Evolutionary conservation across 2,888 invertebrate species (phyloP).

Genomic region (Geotrupes spiniger): DNA sequence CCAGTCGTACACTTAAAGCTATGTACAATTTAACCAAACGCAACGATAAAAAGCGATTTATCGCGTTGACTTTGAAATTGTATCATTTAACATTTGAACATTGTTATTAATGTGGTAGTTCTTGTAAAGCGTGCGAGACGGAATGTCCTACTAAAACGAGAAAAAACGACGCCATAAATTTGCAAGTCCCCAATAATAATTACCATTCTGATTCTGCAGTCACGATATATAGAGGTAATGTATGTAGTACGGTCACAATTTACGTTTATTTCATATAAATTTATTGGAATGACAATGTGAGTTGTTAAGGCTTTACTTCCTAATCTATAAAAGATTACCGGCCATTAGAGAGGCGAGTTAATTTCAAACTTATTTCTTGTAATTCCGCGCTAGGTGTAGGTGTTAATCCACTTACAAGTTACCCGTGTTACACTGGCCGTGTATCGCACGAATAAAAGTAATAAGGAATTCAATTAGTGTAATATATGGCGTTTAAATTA

Average conservation of each 20-base stretch:
- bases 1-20: not conserved
- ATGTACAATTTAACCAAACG: conserved; percentile 1
- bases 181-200: conserved; percentile 14
- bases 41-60: not conserved
- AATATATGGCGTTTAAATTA: too few species aligned
- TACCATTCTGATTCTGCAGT: conserved; percentile 9
- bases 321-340: conserved; percentile 4
- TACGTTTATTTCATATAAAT: conserved; percentile 11
- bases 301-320: conserved; percentile 7
- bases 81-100: not conserved
- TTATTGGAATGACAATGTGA: conserved; percentile 15
- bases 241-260: conserved; percentile 4
- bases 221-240: conserved; percentile 10
- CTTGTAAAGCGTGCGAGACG: not conserved
- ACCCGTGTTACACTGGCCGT: not conserved
- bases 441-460: too few species aligned
- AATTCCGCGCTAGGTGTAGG: conserved; percentile 10
- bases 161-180: conserved; percentile 10
- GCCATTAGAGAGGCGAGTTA: conserved; percentile 6
- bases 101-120: not conserved
- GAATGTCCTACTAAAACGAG: not conserved
- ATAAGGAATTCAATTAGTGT: too few species aligned
- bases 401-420: conserved; percentile 5
- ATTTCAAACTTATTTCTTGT: not conserved
- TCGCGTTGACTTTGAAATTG: not conserved